Evolutionary conservation across 2,113 vertebrate species (phyloP).

Genomic region (Tachysurus fulvidraco): DNA sequence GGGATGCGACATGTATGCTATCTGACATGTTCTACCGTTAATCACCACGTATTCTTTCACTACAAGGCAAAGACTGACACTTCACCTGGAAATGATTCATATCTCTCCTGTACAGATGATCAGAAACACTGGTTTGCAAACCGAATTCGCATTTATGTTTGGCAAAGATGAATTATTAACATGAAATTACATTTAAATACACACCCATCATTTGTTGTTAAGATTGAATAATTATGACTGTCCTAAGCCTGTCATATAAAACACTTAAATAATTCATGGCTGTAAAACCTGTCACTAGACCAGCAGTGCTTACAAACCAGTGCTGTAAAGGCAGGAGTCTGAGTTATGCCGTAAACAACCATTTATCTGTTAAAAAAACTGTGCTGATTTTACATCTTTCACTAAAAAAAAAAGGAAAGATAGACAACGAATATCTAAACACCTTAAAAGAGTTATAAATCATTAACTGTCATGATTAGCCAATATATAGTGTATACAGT

Average conservation of each 20-base stretch:
- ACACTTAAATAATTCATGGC: constrained; percentile 15
- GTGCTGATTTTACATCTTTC: constrained; percentile 19
- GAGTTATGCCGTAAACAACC: not conserved
- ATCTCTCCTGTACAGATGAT: constrained; percentile 15
- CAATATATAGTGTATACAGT: constrained; percentile 1
- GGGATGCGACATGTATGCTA: constrained; percentile 3
- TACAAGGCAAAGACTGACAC: constrained; percentile 29
- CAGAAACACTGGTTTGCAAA: not conserved
- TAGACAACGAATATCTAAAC: not conserved
- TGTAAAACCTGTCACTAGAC: constrained; percentile 5
- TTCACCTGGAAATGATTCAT: constrained; percentile 38
- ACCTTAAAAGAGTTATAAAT: constrained; percentile 10
- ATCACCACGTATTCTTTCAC: constrained; percentile 40
- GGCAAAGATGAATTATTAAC: constrained; percentile 18
- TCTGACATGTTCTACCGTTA: constrained; percentile 45
- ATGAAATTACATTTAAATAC: constrained; percentile 19
- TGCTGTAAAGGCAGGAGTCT: not conserved
- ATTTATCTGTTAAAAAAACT: not conserved
- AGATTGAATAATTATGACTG: constrained; percentile 21
- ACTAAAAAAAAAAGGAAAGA: not conserved
- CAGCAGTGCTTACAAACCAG: not conserved
- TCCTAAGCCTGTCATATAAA: constrained; percentile 18
- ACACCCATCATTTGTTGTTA: not conserved
- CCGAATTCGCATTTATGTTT: not conserved
- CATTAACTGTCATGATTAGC: not conserved